Percentiles rank a stretch among this genome's conserved stretches.
Conservation (phyloP, 2,797 vertebrate genomes). For the Acanthurus tractus region DNA sequence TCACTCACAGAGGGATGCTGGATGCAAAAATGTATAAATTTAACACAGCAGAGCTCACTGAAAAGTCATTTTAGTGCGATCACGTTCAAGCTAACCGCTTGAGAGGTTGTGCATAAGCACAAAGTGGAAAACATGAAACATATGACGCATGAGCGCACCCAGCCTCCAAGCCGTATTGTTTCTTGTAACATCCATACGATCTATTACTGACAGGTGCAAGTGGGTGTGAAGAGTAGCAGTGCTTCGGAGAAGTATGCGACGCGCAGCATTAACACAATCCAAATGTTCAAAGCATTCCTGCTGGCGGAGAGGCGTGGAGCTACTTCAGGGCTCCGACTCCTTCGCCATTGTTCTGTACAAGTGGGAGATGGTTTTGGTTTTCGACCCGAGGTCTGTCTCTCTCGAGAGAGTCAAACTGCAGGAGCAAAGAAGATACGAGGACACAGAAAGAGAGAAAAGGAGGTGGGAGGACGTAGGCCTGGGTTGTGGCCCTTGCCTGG, state of each 20-base stretch:
- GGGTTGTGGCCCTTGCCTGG: slow-evolving; percentile 74
- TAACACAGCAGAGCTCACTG: slow-evolving; percentile 1
- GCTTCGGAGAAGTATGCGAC: slow-evolving; percentile 51
- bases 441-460: slow-evolving; percentile 33
- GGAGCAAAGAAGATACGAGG: slow-evolving; percentile 46
- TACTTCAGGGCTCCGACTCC: slow-evolving; percentile 50
- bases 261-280: slow-evolving; percentile 50
- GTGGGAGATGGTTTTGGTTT: slow-evolving; percentile 67
- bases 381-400: slow-evolving; percentile 36
- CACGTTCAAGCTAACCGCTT: slow-evolving; percentile 25
- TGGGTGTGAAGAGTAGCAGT: slow-evolving; percentile 67
- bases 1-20: neutral
- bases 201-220: slow-evolving; percentile 79
- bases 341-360: slow-evolving; percentile 66
- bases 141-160: slow-evolving; percentile 49
- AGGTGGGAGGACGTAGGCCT: slow-evolving; percentile 55
- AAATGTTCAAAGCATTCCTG: slow-evolving; percentile 65
- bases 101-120: slow-evolving; percentile 52
- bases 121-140: slow-evolving; percentile 53
- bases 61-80: slow-evolving; percentile 14
- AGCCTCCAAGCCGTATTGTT: slow-evolving; percentile 64
- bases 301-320: slow-evolving; percentile 42
- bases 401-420: slow-evolving; percentile 41
- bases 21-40: slow-evolving; percentile 26
- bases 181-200: slow-evolving; percentile 77